A percentile compares a stretch with the other conserved stretches of the same genome.
Evolutionary conservation across 2,797 vertebrate genomes (phyloP).

Genomic region (Spea hammondii): DNA sequence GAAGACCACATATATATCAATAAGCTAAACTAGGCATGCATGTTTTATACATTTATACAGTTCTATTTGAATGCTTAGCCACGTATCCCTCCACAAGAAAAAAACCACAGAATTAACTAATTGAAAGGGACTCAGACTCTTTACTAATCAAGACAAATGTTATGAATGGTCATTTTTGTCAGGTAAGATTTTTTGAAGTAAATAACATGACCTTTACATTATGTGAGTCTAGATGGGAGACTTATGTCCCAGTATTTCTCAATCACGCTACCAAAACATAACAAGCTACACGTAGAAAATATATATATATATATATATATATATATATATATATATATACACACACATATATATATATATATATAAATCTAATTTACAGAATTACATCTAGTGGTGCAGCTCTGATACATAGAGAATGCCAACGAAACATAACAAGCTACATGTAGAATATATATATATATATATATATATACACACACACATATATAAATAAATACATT

Average conservation of each 20-base stretch:
- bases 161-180: slow-evolving; percentile 51
- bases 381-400: too few relatives aligned
- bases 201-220: slow-evolving; percentile 48
- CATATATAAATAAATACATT: too few relatives aligned
- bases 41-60: slow-evolving; percentile 37
- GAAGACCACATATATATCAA: not conserved
- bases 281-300: too few relatives aligned
- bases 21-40: slow-evolving; percentile 13
- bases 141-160: slow-evolving; percentile 52
- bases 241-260: slow-evolving; percentile 21
- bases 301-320: too few relatives aligned
- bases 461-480: too few relatives aligned
- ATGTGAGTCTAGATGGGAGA: slow-evolving; percentile 26
- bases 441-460: too few relatives aligned
- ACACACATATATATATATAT: too few relatives aligned
- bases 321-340: too few relatives aligned
- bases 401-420: too few relatives aligned
- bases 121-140: slow-evolving; percentile 50
- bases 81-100: slow-evolving; percentile 6
- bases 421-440: too few relatives aligned
- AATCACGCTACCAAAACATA: too few relatives aligned
- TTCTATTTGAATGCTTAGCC: slow-evolving; percentile 40
- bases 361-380: too few relatives aligned
- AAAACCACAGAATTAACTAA: slow-evolving; percentile 47
- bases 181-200: slow-evolving; percentile 48